Percentiles rank a stretch among this genome's conserved stretches.
Evolutionary conservation across 2,888 invertebrate species (phyloP).

Genomic region (Coecobrya sp.): DNA sequence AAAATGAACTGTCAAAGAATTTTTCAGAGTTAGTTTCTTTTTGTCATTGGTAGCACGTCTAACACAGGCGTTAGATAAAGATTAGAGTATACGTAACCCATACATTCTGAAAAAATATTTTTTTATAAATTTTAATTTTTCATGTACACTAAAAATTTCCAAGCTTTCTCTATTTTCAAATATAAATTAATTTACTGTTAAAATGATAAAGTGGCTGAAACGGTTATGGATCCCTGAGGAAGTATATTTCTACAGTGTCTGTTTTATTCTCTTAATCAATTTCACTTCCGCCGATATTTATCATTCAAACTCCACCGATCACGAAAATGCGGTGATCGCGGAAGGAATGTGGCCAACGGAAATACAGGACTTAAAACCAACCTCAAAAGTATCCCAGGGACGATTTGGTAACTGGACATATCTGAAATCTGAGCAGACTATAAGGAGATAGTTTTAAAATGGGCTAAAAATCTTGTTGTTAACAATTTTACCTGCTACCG

Average conservation of each 20-base stretch:
- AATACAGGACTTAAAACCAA: not conserved
- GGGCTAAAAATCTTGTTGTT: no score
- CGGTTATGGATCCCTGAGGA: not conserved
- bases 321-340: constrained; percentile 69
- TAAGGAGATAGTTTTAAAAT: no score
- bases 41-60: not conserved
- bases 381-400: constrained; percentile 50
- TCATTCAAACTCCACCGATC: constrained; percentile 59
- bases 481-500: no score
- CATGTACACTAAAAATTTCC: no score
- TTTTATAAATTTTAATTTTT: no score
- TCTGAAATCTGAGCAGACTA: no score
- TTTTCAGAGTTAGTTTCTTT: constrained; percentile 34
- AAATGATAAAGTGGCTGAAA: constrained; percentile 18
- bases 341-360: constrained; percentile 80
- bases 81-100: not conserved
- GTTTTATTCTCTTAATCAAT: constrained; percentile 39
- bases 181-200: not conserved
- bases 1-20: constrained; percentile 42
- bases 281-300: constrained; percentile 54
- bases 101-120: not conserved
- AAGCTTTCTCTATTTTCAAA: no score
- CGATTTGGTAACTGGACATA: constrained; percentile 70
- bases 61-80: not conserved
- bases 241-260: constrained; percentile 16